These are phyloP conservation scores for Holothuria glaberrima DNA, from an alignment of 35 echinoderm and acorn worm genomes.

Conservation along the genomic window DNA sequence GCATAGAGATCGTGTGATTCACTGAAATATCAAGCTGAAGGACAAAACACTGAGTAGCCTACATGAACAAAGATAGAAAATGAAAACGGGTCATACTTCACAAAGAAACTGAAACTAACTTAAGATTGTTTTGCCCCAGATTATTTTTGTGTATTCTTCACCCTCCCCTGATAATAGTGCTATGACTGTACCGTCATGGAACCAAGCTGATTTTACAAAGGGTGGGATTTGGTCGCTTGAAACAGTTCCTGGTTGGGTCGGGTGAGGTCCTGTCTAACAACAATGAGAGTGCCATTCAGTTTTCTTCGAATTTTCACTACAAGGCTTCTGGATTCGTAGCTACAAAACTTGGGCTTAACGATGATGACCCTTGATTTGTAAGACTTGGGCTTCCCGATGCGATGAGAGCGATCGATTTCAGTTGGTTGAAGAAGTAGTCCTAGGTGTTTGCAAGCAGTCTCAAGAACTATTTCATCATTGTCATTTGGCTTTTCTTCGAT, in stretches of 20 bases:
- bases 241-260: too few relatives aligned
- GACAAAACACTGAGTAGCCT: neutral
- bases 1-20: neutral
- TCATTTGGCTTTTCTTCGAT: conserved; percentile 19
- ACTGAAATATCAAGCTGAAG: neutral
- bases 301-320: neutral
- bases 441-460: conserved; percentile 20
- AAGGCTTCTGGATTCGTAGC: neutral
- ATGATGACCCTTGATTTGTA: neutral
- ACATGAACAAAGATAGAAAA: neutral
- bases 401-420: conserved; percentile 31
- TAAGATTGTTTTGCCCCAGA: neutral
- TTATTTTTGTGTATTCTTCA: conserved; percentile 1
- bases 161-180: neutral
- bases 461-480: conserved; percentile 12
- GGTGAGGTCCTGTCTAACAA: too few relatives aligned
- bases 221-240: too few relatives aligned
- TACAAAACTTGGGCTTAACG: conserved; percentile 7
- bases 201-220: neutral
- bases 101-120: conserved; percentile 7
- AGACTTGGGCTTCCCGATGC: neutral
- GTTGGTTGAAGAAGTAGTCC: neutral
- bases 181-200: neutral
- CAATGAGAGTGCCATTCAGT: neutral
- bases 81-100: conserved; percentile 2